Base-by-base conservation (phyloP, 2,888 invertebrate species). In the Lycocerus yunnanus region DNA sequence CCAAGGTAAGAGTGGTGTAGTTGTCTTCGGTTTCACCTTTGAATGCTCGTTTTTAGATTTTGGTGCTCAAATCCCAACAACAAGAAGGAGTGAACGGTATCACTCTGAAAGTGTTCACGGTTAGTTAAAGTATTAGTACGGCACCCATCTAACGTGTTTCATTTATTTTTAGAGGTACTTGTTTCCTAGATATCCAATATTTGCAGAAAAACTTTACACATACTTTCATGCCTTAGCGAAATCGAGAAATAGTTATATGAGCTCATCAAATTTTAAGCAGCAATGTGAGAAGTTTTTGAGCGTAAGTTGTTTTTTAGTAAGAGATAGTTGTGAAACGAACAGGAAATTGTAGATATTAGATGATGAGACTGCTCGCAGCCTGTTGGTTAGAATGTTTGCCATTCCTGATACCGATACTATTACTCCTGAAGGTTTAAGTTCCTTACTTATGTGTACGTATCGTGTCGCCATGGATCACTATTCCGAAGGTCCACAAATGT, bases 401-500 rank as follows among this genome's bases (percentile, higher is more conserved):
- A 87, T 88, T 8, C 87, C 88, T 8, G 88, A 89, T 6, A 90
- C 89, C 65, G 89, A 90, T 2, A 87, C 87, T 74, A 90, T 95
- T 76, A 90, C 89, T 14, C 91, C 92, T 0, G 91, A 92, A 1
- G 91, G 90, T 14, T 89, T 95, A 58, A 90, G 90, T 16, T 89
- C 90, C 16, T 86, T 95, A 58, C 88, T 95, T 3, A 90, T 92
- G 87, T 92, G 92, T 76, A 93, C 93, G 82, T 95, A 95, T 85
- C 92, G 93, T 82, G 89, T 95, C 24, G 93, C 94, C 66, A 94
- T 95, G 93, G 93, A 93, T 84, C 93, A 94, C 85, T 92, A 92
- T 80, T 91, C 92, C 0, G 93, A 92, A 80, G 92, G 93, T 82
- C 87, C 87, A 0, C 87, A 87, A 77, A 87, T 87, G 86, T 87